Conservation (phyloP, 1,140 invertebrate species). For the Spodoptera frugiperda region DNA sequence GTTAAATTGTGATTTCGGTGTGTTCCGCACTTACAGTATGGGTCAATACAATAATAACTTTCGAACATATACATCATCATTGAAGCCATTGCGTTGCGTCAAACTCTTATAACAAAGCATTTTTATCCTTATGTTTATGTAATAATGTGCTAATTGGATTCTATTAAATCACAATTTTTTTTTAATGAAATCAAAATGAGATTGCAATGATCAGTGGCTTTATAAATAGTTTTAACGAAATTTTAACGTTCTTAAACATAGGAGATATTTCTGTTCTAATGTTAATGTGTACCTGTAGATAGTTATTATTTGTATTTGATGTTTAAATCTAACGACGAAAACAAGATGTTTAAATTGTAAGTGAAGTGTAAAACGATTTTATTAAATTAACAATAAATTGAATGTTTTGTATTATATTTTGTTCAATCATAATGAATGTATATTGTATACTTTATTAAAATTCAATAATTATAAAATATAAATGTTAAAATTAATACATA, state of each 20-base stretch:
- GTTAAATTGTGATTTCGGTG: not conserved
- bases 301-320: conserved; percentile 31
- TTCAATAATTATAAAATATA: conserved; percentile 7
- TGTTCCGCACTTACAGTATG: not conserved
- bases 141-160: too few relatives aligned
- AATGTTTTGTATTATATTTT: conserved; percentile 27
- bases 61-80: not conserved
- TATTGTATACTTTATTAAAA: not conserved
- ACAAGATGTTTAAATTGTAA: conserved; percentile 10
- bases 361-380: conserved; percentile 1
- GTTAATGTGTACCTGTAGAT: conserved; percentile 24
- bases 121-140: too few relatives aligned
- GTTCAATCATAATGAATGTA: not conserved
- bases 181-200: too few relatives aligned
- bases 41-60: conserved; percentile 4
- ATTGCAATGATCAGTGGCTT: not conserved
- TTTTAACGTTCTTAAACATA: not conserved
- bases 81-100: not conserved
- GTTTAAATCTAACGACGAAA: conserved; percentile 26
- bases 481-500: conserved; percentile 35
- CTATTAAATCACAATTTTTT: too few relatives aligned
- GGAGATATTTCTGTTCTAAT: conserved; percentile 7
- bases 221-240: not conserved
- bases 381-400: not conserved
- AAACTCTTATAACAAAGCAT: too few relatives aligned